Base-by-base conservation (phyloP, 2,113 vertebrate species). In the Pholis gunnellus region DNA sequence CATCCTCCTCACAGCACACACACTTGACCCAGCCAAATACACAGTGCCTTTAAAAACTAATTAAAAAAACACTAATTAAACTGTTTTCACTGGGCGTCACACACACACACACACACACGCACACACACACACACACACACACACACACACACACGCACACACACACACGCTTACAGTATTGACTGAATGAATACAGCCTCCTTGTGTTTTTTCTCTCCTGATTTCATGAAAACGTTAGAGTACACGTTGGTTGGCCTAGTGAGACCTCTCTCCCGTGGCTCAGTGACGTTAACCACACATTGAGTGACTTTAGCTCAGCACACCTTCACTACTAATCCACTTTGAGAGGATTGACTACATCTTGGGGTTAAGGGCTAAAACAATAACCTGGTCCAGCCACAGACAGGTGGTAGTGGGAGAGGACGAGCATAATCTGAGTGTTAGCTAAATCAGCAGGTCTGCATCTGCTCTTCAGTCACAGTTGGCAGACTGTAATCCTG, bases 251-350 rank as follows among this genome's bases (percentile, higher is more conserved):
- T 57, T 82, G 34, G n/a, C 65, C n/a, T 36, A 67, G 61, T 68
- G 11, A 75, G 82, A 70, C 72, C 74, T 36, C 52, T 73, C 54
- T 76, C 71, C 63, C 20, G 46, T 83, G 72, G 70, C 72, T 80
- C 36, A 5, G 20, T 61, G 75, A 60, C 79, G 83, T 91, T 88
- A 79, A 84, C 67, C 11, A 14, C 80, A 71, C 34, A 38, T 75
- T 64, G 42, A 70, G 60, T 61, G 70, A 44, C 81, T 66, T 52
- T 22, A n/a, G 76, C 6, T 22, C 57, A 27, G 67, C 44, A 82
- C 80, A 85, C 73, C 91, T 85, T 79, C 68, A 88, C 75, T 70
- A 73, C 79, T 93, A 93, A 94, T 92, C 90, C 88, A 54, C 61
- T 64, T 46, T 86, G 89, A 92, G 87, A 83, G 92, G 91, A 91